A percentile compares a stretch with the other conserved stretches of the same genome.
Conservation (phyloP, 2,797 vertebrate species). For the Pempheris klunzingeri region DNA sequence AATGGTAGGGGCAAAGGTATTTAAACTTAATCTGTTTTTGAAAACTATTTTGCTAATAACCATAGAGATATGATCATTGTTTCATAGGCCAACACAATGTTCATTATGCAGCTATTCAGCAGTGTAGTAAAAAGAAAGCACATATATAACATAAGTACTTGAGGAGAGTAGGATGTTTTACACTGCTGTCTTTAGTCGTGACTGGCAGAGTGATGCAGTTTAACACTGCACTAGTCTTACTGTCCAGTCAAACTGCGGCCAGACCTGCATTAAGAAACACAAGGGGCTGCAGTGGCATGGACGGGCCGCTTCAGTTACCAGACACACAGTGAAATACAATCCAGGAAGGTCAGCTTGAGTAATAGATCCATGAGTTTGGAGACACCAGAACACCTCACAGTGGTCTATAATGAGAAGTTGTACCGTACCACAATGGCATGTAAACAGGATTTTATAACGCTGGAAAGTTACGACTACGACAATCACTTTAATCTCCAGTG, state of each 20-base stretch:
- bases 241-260: no score
- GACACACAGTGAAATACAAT: not conserved
- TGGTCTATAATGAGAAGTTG: not conserved
- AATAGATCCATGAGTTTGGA: not conserved
- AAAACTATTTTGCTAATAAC: constrained; percentile 27
- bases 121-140: constrained; percentile 4
- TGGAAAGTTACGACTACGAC: not conserved
- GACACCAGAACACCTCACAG: not conserved
- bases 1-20: constrained; percentile 3
- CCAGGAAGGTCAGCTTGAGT: not conserved
- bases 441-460: not conserved
- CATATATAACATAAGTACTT: not conserved
- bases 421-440: not conserved
- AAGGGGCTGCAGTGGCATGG: not conserved
- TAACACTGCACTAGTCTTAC: not conserved
- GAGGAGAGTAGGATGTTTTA: not conserved
- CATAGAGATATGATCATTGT: not conserved
- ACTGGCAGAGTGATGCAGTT: not conserved
- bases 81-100: not conserved
- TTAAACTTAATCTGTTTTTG: constrained; percentile 33
- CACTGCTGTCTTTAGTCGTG: not conserved
- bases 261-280: not conserved
- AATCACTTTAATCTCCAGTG: not conserved
- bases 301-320: no score
- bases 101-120: not conserved